Conservation (phyloP, 2,113 vertebrate genomes). For the Tupaia tana region DNA sequence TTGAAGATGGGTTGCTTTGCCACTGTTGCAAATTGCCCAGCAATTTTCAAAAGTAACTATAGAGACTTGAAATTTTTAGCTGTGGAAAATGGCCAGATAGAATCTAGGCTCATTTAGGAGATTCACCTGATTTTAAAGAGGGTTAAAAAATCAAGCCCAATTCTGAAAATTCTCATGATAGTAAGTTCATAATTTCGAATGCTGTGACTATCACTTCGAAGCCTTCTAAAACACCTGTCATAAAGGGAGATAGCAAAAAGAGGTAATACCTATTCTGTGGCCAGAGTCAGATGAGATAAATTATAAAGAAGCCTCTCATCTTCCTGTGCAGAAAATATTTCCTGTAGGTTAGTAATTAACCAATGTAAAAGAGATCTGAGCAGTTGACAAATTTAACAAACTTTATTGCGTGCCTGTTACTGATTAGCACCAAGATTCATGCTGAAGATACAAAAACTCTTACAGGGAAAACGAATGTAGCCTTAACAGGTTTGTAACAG, state of each 20-base stretch:
- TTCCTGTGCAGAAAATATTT: not conserved
- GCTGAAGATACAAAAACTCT: not conserved
- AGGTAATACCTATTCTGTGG: not conserved
- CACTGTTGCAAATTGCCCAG: constrained; percentile 61
- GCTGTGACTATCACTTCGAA: not conserved
- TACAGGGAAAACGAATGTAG: not conserved
- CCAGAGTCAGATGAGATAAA: constrained; percentile 28
- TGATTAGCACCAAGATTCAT: not conserved
- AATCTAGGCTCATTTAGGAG: constrained; percentile 60
- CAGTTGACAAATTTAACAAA: constrained; percentile 28
- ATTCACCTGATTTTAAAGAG: constrained; percentile 66
- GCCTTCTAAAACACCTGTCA: constrained; percentile 32
- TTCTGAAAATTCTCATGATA: constrained; percentile 43
- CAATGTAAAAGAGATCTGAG: constrained; percentile 21
- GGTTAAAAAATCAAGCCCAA: constrained; percentile 55
- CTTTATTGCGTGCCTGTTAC: not conserved
- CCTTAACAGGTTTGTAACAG: not conserved
- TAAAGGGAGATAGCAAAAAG: not conserved
- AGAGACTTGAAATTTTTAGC: constrained; percentile 63
- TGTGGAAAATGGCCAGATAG: constrained; percentile 49
- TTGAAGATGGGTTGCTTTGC: constrained; percentile 41
- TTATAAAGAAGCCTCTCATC: not conserved
- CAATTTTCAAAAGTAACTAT: constrained; percentile 72
- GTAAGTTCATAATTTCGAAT: constrained; percentile 60
- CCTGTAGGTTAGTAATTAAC: not conserved